Evolutionary conservation across 1,140 invertebrate species (phyloP).

Genomic region (Elymnias hypermnestra): DNA sequence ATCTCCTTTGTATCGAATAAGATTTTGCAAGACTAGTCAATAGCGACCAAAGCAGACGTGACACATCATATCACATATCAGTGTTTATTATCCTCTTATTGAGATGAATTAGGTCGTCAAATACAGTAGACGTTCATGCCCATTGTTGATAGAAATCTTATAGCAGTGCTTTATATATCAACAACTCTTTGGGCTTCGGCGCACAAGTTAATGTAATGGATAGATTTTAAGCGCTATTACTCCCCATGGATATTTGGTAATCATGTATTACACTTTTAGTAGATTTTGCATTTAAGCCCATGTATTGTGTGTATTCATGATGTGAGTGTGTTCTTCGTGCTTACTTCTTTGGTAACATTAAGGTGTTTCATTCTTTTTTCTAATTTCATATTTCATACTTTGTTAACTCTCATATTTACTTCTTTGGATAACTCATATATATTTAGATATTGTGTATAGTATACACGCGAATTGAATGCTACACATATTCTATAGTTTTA

Average conservation of each 20-base stretch:
- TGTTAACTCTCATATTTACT: constrained; percentile 10
- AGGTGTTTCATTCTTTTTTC: constrained; percentile 23
- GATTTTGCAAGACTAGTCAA: constrained; percentile 29
- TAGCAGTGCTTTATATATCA: constrained; percentile 47
- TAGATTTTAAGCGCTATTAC: constrained; percentile 63
- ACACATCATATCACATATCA: constrained; percentile 74
- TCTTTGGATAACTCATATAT: too few species aligned
- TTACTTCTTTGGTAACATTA: constrained; percentile 26
- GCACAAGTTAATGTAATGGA: constrained; percentile 65
- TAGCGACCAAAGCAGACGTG: constrained; percentile 62
- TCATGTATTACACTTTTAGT: constrained; percentile 67
- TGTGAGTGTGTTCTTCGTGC: constrained; percentile 62
- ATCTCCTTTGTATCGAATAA: constrained; percentile 7
- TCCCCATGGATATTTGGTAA: constrained; percentile 62
- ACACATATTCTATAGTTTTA: too few species aligned
- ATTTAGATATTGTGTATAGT: too few species aligned
- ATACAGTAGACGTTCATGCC: constrained; percentile 21
- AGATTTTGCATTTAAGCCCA: constrained; percentile 71
- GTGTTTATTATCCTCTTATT: constrained; percentile 41
- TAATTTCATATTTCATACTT: constrained; percentile 9
- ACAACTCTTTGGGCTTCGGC: constrained; percentile 65
- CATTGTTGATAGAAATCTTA: constrained; percentile 25
- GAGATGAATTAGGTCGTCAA: constrained; percentile 24
- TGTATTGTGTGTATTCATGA: constrained; percentile 66
- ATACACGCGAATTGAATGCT: too few species aligned